A percentile compares a stretch with the other conserved stretches of the same genome.
Conservation (phyloP, 2,888 invertebrate species). For the Chydorus sphaericus region DNA sequence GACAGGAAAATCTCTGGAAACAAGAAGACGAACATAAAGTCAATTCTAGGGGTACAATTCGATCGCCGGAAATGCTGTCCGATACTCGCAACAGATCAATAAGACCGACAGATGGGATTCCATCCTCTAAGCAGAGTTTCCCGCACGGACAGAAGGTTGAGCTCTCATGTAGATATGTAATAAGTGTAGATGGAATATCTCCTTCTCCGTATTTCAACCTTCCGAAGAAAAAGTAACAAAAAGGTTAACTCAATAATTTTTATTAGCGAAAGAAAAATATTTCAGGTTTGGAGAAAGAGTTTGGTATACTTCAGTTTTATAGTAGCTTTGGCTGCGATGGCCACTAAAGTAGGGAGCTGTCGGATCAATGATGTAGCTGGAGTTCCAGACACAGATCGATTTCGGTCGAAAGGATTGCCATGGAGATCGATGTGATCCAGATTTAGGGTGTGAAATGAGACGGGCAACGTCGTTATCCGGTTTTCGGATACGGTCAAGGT, state of each 20-base stretch:
- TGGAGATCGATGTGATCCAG: constrained; percentile 43
- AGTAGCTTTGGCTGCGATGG: not conserved
- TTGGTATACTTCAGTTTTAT: not conserved
- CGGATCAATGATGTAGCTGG: not conserved
- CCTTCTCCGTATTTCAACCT: not conserved
- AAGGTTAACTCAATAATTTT: not conserved
- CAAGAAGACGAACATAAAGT: constrained; percentile 35
- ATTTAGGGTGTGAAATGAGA: constrained; percentile 38
- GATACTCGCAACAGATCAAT: constrained; percentile 1
- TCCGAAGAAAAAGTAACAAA: not conserved
- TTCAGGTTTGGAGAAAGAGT: not conserved
- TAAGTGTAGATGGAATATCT: not conserved
- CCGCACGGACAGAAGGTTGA: constrained; percentile 5
- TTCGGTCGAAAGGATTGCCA: constrained; percentile 36
- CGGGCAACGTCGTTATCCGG: constrained; percentile 40
- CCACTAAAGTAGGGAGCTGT: not conserved
- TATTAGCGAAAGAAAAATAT: not conserved
- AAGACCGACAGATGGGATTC: not conserved
- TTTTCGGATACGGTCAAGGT: constrained; percentile 42
- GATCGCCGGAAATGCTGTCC: not conserved
- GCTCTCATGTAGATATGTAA: not conserved
- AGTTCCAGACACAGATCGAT: not conserved
- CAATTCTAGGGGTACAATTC: constrained; percentile 5
- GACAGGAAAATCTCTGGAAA: constrained; percentile 55
- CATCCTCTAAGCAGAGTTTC: not conserved